Evolutionary conservation across 2,113 vertebrate genomes (phyloP).

Genomic region (Panurus biarmicus): DNA sequence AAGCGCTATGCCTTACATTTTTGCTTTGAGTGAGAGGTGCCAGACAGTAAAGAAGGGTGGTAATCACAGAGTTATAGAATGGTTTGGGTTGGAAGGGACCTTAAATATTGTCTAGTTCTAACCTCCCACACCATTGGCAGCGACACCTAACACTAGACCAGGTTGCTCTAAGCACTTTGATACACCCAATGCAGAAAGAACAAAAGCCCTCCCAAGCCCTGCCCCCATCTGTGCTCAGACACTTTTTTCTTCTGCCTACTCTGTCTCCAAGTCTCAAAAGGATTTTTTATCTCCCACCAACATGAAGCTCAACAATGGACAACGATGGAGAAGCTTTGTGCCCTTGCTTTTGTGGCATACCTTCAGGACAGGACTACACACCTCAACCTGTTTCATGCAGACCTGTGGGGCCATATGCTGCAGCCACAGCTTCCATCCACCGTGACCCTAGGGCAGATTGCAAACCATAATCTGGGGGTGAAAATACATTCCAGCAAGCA

Average conservation of each 20-base stretch:
- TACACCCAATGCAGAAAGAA: neutral
- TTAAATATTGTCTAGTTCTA: neutral
- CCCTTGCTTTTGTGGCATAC: neutral
- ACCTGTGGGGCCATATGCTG: neutral
- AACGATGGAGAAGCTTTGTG: neutral
- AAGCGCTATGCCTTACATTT: neutral
- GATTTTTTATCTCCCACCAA: neutral
- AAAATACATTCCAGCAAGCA: slow-evolving; percentile 23
- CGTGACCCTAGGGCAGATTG: neutral
- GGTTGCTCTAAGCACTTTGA: neutral
- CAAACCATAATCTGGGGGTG: neutral
- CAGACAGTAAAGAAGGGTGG: neutral
- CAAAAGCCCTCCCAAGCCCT: neutral
- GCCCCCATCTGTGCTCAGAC: neutral
- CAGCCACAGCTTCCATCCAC: neutral
- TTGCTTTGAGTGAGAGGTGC: neutral
- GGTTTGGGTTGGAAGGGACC: neutral
- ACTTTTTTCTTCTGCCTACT: neutral
- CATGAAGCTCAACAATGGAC: accelerated
- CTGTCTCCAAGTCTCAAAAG: neutral
- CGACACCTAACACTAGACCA: neutral
- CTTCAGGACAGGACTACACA: neutral
- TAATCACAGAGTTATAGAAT: neutral
- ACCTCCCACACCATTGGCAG: neutral
- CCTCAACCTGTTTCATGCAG: neutral